Base-by-base conservation (phyloP, 2,797 vertebrate species). In the Pampus argenteus region DNA sequence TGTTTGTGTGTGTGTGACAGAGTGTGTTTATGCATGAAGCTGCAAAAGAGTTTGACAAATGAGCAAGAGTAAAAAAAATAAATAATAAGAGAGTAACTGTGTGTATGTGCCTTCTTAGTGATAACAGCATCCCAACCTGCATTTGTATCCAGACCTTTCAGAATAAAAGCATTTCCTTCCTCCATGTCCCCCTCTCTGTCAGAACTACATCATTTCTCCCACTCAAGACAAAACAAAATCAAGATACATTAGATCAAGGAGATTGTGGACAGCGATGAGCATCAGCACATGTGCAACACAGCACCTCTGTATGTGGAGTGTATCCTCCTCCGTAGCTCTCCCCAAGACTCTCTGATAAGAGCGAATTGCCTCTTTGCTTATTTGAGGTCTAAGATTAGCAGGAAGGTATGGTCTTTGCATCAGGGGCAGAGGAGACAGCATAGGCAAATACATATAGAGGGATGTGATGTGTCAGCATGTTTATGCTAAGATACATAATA, bases 291-390 rank as follows among this genome's bases (percentile, higher is more conserved):
- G 8, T 45, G 50, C 25, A 74, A 68, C 56, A 36, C n/a, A 64
- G 71, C 72, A 49, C 54, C 62, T 61, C 45, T 78, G 66, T 76
- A 54, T 50, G 62, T 52, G 60, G 76, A 75, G 59, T 70, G 65
- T 79, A 75, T 88, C 79, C 48, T 71, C 42, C 60, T 71, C 42
- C 58, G 58, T 82, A 88, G 81, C 74, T 66, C 58, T 71, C 74
- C 71, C 69, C n/a, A 60, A 65, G 72, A 69, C 29, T 70, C 50
- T 50, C 64, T 74, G 84, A 91, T 89, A 91, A 89, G 87, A 58
- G 42, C 51, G 87, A 89, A 91, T 91, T 90, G 86, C 79, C 75
- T 86, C 66, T 82, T 85, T 84, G 83, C 79, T 89, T 88, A 91
- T 90, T 86, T 76, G 76, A 78, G 69, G 51, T 29, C 47, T 55